These are phyloP conservation scores for Acrocephalus kingi DNA, from an alignment of 2,113 vertebrate species.

Conservation along the genomic window DNA sequence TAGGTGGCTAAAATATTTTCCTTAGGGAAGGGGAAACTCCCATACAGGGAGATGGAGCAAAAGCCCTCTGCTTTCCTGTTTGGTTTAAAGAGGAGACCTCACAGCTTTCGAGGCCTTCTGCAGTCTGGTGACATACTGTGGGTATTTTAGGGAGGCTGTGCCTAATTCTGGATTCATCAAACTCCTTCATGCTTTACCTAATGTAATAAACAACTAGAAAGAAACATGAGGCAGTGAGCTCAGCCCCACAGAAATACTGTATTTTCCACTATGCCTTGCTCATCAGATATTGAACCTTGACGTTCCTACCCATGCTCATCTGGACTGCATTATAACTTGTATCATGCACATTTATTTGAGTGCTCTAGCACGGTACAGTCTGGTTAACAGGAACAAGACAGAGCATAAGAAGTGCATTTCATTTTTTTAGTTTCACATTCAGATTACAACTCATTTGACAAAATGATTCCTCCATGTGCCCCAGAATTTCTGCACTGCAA, in stretches of 20 bases:
- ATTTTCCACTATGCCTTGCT: neutral
- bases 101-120: neutral
- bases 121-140: fast-evolving
- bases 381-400: neutral
- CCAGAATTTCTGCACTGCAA: neutral
- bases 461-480: neutral
- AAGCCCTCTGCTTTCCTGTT: neutral
- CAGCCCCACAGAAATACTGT: neutral
- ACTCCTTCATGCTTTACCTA: neutral
- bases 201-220: neutral
- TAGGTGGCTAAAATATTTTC: neutral
- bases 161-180: neutral
- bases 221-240: neutral
- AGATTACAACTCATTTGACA: neutral
- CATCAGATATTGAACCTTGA: neutral
- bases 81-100: neutral
- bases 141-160: neutral
- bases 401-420: neutral
- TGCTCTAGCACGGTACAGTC: neutral
- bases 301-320: neutral
- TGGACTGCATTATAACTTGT: neutral
- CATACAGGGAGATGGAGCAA: neutral
- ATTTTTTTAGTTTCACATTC: neutral
- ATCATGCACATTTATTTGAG: neutral
- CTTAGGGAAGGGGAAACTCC: neutral